Evolutionary conservation across 2,797 vertebrate genomes (phyloP).

Genomic region (Labeo calbasu): DNA sequence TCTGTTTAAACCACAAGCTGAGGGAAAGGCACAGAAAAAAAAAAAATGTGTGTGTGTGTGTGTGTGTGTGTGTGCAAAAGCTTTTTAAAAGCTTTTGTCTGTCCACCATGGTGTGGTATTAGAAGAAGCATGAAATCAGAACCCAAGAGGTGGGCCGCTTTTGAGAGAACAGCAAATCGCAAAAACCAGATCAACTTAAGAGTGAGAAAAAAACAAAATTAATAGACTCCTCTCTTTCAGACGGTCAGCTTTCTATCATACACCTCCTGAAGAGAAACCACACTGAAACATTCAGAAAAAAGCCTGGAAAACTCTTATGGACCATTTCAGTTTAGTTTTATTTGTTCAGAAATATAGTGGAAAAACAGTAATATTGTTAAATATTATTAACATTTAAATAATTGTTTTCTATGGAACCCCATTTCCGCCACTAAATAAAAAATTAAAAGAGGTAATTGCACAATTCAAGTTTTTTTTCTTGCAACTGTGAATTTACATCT

Average conservation of each 20-base stretch:
- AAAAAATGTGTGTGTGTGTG: background rate
- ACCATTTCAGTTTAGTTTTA: background rate
- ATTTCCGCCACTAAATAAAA: too few relatives aligned
- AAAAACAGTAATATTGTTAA: too few relatives aligned
- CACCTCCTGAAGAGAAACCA: background rate
- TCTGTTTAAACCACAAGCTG: constrained; percentile 3
- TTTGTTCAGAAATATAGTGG: too few relatives aligned
- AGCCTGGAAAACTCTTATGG: too few relatives aligned
- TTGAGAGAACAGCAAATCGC: background rate
- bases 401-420: too few relatives aligned
- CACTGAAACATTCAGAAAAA: background rate
- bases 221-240: background rate
- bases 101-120: constrained; percentile 24
- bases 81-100: constrained; percentile 26
- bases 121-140: constrained; percentile 56
- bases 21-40: background rate
- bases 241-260: constrained; percentile 3
- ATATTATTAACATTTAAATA: too few relatives aligned
- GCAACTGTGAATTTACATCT: too few relatives aligned
- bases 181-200: constrained; percentile 13
- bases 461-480: too few relatives aligned
- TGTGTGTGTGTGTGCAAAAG: background rate
- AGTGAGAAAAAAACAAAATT: background rate
- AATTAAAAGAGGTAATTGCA: too few relatives aligned
- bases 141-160: constrained; percentile 34